Evolutionary conservation across 2,113 vertebrate species (phyloP), one percentile per base, ranked within the genome.

Genomic region (Saguinus midas): DNA sequence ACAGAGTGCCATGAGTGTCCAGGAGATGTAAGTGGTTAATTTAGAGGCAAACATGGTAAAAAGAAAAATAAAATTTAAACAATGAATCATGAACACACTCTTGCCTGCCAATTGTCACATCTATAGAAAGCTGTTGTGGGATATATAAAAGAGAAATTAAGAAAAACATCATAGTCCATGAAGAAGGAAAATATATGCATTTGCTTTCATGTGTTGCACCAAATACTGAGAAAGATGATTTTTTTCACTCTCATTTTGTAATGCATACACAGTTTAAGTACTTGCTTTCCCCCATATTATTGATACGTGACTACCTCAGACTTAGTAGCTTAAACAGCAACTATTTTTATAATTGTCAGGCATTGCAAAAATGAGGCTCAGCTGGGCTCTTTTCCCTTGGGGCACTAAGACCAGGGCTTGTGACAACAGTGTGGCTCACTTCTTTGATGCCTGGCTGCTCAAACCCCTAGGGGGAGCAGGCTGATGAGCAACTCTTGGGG

Each of bases 151-250:
- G 14, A 82, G 48, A 55, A 82, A 87, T 25, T 13, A 70, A 81
- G 23, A 20, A 45, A 81, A 32, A 17, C 8, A 35, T 8, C 18
- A 10, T 8, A 37, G 12, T 1, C 3, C 5, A 25, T 50, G 13
- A 80, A 89, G 27, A 66, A 66, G 3, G 35, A 79, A 57, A 84
- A 50, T 0, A 32, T 37, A 75, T 55, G 6, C 11, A 23, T 17
- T 27, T 58, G 1, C 8, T 80, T 29, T 82, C 52, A 66, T 6
- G 1, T 4, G 0, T 58, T 13, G 0, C 27, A 72, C 27, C 1
- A 55, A 82, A 55, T 76, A 37, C 8, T 32, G 7, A 52, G 1
- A 8, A 55, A 9, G 72, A 6, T 25, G 25, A 76, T 21, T 25
- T n/a, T 29, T 76, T 68, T 45, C 13, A 45, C 11, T n/a, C 6